Percentiles rank a stretch among this genome's conserved stretches.
Evolutionary conservation across 2,797 vertebrate genomes (phyloP).

Genomic region (Ctenosaura bakeri): DNA sequence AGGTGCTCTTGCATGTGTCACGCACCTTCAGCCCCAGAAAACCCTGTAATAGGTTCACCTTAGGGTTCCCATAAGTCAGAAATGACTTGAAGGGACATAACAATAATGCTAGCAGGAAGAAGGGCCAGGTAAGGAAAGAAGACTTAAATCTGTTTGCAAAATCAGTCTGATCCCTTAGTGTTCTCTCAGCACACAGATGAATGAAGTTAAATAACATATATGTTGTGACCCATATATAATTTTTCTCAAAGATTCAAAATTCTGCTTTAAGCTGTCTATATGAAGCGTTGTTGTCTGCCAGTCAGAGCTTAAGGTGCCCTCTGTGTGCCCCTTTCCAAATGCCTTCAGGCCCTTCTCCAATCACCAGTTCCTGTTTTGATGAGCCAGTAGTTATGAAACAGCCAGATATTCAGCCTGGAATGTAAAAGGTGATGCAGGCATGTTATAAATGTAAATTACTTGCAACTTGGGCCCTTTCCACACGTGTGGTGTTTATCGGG

Average conservation of each 20-base stretch:
- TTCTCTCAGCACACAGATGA: neutral
- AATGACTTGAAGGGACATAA: too few relatives aligned
- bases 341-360: neutral
- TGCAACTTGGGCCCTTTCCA: too few relatives aligned
- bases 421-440: constrained; percentile 18
- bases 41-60: too few relatives aligned
- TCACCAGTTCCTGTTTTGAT: neutral
- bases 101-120: too few relatives aligned
- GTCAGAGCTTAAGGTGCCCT: neutral
- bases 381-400: neutral
- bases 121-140: too few relatives aligned
- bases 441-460: constrained; percentile 33
- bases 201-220: neutral
- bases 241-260: neutral
- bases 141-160: too few relatives aligned
- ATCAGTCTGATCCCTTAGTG: neutral
- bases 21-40: too few relatives aligned
- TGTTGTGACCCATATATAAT: neutral
- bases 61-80: too few relatives aligned
- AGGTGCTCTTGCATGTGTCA: too few relatives aligned
- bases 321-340: neutral
- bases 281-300: neutral
- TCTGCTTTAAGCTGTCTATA: neutral
- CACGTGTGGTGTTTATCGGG: too few relatives aligned
- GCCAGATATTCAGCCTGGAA: neutral